Percentiles rank a stretch among this genome's conserved stretches.
phyloP scores from a whole-genome alignment of 37 sponge, comb jelly and placozoan species.

The Mnemiopsis leidyi region DNA sequence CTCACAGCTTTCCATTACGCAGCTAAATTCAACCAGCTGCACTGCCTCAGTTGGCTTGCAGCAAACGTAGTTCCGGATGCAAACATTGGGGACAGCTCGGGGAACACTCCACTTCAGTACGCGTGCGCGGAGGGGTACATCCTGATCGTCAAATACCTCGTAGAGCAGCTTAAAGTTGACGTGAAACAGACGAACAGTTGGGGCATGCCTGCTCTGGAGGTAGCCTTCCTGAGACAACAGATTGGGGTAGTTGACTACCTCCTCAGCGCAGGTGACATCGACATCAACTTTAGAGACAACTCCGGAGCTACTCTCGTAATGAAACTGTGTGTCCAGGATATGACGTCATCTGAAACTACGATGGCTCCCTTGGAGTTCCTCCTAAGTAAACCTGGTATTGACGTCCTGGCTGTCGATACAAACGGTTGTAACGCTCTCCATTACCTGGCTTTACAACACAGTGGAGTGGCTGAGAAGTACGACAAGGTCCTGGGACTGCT shows the following conservation, averaged over 20 bases:
- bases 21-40: slow-evolving; percentile 57
- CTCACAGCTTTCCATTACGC: slow-evolving; percentile 46
- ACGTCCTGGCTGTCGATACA: slow-evolving; percentile 39
- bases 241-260: slow-evolving; percentile 46
- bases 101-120: slow-evolving; percentile 59
- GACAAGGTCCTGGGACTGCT: background rate
- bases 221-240: slow-evolving; percentile 31
- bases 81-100: slow-evolving; percentile 31
- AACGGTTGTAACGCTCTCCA: slow-evolving; percentile 50
- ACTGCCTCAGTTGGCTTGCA: slow-evolving; percentile 59
- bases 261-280: background rate
- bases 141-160: slow-evolving; percentile 27
- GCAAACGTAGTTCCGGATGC: slow-evolving; percentile 26
- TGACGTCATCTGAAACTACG: background rate
- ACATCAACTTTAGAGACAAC: slow-evolving; percentile 35
- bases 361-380: background rate
- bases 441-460: background rate
- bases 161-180: slow-evolving; percentile 53
- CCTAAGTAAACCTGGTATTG: background rate
- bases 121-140: slow-evolving; percentile 36
- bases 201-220: slow-evolving; percentile 46
- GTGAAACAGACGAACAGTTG: background rate
- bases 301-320: slow-evolving; percentile 28
- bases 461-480: background rate
- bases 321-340: slow-evolving; percentile 4